These are phyloP conservation scores for Rhincodon typus DNA, from an alignment of 2,797 vertebrate species.

Conservation along the genomic window DNA sequence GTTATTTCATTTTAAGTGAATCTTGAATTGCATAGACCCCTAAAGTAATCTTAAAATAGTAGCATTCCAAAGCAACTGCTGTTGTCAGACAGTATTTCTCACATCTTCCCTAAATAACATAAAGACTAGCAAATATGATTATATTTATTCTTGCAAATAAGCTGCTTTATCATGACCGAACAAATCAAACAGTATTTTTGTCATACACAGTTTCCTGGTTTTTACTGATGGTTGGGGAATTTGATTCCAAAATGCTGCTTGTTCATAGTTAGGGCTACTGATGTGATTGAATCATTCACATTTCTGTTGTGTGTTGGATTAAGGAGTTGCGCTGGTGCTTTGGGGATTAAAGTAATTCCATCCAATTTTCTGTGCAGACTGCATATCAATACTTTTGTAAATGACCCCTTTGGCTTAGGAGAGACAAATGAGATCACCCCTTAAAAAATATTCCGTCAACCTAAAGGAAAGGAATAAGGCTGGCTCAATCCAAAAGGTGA, in stretches of 20 bases:
- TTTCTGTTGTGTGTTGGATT: neutral
- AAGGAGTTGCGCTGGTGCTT: neutral
- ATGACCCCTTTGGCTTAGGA: neutral
- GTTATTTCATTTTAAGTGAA: neutral
- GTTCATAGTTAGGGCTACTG: neutral
- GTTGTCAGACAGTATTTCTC: neutral
- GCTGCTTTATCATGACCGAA: neutral
- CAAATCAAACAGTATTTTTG: neutral
- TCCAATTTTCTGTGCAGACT: neutral
- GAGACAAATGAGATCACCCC: neutral
- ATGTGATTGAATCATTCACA: neutral
- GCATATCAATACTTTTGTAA: neutral
- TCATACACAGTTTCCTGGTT: neutral
- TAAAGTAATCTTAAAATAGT: neutral
- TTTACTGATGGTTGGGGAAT: neutral
- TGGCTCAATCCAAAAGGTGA: neutral
- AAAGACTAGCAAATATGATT: neutral
- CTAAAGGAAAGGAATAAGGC: neutral
- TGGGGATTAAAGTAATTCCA: slow-evolving; percentile 7
- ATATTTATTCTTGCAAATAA: neutral
- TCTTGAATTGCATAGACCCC: neutral
- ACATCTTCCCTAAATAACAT: neutral
- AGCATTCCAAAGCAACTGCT: neutral
- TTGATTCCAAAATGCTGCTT: neutral
- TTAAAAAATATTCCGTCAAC: neutral